These are phyloP conservation scores for Hybognathus amarus DNA, from an alignment of 2,797 vertebrate genomes.

Conservation along the genomic window DNA sequence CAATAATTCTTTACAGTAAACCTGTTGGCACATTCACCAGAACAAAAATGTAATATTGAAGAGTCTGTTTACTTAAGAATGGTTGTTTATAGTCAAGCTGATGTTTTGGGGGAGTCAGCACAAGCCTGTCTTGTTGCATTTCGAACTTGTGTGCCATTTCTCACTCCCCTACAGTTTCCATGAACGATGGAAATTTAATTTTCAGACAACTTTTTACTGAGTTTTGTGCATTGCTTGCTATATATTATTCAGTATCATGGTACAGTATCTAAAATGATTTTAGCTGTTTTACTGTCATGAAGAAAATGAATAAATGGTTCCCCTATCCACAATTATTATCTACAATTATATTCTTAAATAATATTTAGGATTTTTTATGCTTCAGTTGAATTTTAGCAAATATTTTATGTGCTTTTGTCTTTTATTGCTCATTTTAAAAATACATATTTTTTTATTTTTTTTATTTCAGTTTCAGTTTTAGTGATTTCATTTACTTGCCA, in stretches of 20 bases:
- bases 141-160: not conserved
- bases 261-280: not conserved
- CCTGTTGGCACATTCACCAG: not conserved
- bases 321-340: not conserved
- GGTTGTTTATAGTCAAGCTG: not conserved
- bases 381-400: not conserved
- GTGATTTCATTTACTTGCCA: too few species aligned
- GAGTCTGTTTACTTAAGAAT: not conserved
- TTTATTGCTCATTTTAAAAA: not conserved
- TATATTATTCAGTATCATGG: not conserved
- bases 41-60: constrained; percentile 10
- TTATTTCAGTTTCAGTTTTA: not conserved
- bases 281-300: not conserved
- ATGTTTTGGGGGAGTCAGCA: constrained; percentile 17
- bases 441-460: not conserved
- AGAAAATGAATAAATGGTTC: not conserved
- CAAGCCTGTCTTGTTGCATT: constrained; percentile 4
- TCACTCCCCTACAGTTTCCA: constrained; percentile 1
- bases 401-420: not conserved
- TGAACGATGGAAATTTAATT: constrained; percentile 3
- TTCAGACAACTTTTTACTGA: not conserved
- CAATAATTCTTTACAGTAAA: constrained; percentile 28
- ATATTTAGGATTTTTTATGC: too few species aligned
- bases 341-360: not conserved
- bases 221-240: constrained; percentile 14